Conservation (phyloP, 2,888 invertebrate species). For the Pristionchus arcanus region DNA sequence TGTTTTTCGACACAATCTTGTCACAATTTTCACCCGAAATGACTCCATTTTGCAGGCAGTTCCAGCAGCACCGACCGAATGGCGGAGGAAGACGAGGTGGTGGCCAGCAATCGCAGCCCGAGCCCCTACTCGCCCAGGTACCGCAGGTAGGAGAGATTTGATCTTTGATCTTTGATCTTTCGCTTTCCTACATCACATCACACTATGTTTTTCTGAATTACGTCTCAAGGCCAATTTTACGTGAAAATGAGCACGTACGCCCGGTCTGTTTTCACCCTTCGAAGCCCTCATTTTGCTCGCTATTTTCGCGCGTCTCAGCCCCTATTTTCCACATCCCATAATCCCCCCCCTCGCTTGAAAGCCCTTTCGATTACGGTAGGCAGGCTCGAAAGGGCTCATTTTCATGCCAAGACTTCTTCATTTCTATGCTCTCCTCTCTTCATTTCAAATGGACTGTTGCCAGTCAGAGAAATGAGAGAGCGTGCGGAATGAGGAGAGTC, state of each 20-base stretch:
- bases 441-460: background rate
- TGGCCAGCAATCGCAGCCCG: background rate
- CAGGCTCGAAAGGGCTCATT: no score
- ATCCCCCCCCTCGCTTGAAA: background rate
- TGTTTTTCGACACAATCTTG: background rate
- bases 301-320: background rate
- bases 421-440: background rate
- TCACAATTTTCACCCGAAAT: background rate
- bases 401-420: background rate
- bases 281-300: background rate
- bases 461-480: background rate
- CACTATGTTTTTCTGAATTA: no score
- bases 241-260: background rate
- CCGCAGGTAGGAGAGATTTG: constrained; percentile 1
- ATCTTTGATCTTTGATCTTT: background rate
- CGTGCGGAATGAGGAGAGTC: background rate
- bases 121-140: background rate
- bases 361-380: background rate
- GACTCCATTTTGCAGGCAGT: background rate
- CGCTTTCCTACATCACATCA: background rate
- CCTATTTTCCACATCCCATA: background rate
- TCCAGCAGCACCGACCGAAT: background rate
- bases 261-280: background rate
- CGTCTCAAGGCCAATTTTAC: no score
- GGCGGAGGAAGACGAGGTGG: no score